Base-by-base conservation (phyloP, 1,140 invertebrate genomes). In the Micrasema minimum region DNA sequence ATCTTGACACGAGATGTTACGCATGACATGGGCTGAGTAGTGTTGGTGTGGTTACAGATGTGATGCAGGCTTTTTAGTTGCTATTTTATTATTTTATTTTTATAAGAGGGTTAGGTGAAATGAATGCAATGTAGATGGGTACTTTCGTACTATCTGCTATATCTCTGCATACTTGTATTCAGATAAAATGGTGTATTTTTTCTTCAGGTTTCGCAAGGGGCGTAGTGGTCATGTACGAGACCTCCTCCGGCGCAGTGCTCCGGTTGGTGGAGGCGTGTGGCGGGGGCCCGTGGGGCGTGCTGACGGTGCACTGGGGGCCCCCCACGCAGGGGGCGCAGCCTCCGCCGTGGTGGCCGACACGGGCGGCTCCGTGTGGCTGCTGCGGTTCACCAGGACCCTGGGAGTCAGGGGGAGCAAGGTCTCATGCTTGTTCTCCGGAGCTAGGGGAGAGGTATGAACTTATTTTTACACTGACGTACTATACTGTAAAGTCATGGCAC, bases 331-430 rank as follows among this genome's bases (percentile, higher is more conserved):
- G 20, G 85, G 82, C 0, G 69, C 78, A 20, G 77, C 80, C 31
- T 79, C 95, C 51, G 79, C 95, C 55, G 82, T 98, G 12, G 94
- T 95, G 53, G 92, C 94, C 18, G 97, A 99, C 80, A 97, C 94
- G 69, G 96, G 96, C 12, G 97, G 97, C 1, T 98, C 95, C n/a
- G 96, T 99, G 2, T 99, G 97, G 88, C 92, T 98, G 77, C 85
- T 99, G 11, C 93, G 90, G 77, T 96, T 98, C 77, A 96, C 94
- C 74, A 86, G 96, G 66, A 90, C 93, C 6, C 88, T 98, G 77
- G 96, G 96, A 2, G 91, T 97, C 3, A 85, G 96, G 61, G 92
- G 92, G 9, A 95, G 93, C 79, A 92, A 94, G 72, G 94, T 94
- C 0, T 92, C 92, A 72, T 97, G 95, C 81, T 81, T 97, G 14